Evolutionary conservation across 2,113 vertebrate genomes (phyloP), one percentile per base, ranked within the genome.

Genomic region (Triplophysa rosa): DNA sequence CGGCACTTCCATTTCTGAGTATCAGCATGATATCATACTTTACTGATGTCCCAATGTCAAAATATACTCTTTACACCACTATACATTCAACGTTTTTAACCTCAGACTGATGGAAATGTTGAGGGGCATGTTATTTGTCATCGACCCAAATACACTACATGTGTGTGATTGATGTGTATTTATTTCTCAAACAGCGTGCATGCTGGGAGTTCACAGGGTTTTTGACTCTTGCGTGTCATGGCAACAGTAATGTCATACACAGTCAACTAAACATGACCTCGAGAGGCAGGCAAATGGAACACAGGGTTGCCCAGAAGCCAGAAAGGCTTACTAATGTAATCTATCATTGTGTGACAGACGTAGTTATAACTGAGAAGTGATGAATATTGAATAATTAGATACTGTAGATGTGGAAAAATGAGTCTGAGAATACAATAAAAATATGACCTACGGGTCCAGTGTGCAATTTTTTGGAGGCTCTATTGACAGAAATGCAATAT

Each of bases 181-280:
- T 61, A 5, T 73, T 73, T 59, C 19, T 72, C 8, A 19, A 61
- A n/a, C 2, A 42, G 33, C 40, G 73, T 63, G 69, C 78, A 79
- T 66, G 47, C 80, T 79, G 80, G 71, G 58, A 83, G 84, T 84
- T 84, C 80, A 83, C 83, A 83, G 79, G 65, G 86, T 87, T 84
- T 80, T 85, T 84, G 88, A 81, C 82, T 81, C 81, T 82, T 87
- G 84, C 90, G 89, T 91, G 85, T 91, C 88, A 91, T 87, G 84
- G 89, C 86, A 91, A 91, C 86, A 85, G 84, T 91, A 89, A 92
- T 90, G 90, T 90, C 89, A 91, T 90, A 89, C 88, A 91, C 89
- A 63, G 47, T 74, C 40, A 87, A 81, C 90, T 80, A 77, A 78
- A 49, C 71, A 63, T 90, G 91, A 91, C 90, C 90, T 82, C 83